Conservation (phyloP, 2,113 vertebrate species). For the Brachypteracias leptosomus region DNA sequence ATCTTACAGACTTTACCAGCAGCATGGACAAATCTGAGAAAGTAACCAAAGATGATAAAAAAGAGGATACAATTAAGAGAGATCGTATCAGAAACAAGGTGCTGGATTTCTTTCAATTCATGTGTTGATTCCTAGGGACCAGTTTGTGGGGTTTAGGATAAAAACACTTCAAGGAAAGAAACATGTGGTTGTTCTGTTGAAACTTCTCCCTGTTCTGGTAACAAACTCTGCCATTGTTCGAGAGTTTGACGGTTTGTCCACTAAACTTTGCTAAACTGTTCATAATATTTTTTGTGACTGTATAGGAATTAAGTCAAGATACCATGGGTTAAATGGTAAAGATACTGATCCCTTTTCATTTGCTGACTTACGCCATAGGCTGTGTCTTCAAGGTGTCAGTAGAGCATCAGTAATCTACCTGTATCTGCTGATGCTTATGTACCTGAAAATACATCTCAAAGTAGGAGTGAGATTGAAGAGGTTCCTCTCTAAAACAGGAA, state of each 20-base stretch:
- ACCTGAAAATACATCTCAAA: background rate
- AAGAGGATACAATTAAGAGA: constrained; percentile 86
- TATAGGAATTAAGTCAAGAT: background rate
- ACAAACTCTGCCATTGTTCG: background rate
- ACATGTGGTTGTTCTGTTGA: background rate
- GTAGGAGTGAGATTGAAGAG: background rate
- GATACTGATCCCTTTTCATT: background rate
- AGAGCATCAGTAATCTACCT: background rate
- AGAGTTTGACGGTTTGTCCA: background rate
- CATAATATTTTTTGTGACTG: background rate
- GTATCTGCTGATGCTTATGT: background rate
- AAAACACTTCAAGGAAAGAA: background rate
- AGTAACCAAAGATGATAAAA: constrained; percentile 82
- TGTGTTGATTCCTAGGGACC: constrained; percentile 5
- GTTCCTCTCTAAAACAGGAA: background rate
- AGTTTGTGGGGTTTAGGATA: background rate
- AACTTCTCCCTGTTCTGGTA: background rate
- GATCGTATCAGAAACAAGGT: constrained; percentile 97
- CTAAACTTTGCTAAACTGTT: background rate
- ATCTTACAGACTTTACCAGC: constrained; percentile 74
- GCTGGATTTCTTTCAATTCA: constrained; percentile 52
- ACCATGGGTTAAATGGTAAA: background rate
- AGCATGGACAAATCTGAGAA: constrained; percentile 80
- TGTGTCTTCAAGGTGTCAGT: background rate
- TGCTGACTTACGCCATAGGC: background rate